Conservation (phyloP, 1,140 invertebrate genomes). For the Tetragnatha versicolor region DNA sequence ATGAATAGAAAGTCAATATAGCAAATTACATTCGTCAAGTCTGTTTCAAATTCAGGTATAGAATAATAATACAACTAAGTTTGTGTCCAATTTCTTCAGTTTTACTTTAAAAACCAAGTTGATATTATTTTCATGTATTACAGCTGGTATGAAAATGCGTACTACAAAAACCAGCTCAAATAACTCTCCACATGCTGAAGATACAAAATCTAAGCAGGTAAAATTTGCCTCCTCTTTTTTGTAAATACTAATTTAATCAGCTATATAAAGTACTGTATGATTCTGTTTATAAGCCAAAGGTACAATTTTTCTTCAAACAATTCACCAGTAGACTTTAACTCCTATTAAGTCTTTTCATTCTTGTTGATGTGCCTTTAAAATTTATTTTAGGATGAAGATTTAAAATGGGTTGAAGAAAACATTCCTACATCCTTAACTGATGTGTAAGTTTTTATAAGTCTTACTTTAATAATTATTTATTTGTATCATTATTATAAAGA, state of each 20-base stretch:
- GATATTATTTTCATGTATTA: slow-evolving; percentile 6
- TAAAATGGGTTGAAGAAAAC: slow-evolving; percentile 92
- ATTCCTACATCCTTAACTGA: slow-evolving; percentile 77
- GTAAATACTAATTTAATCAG: too few species aligned
- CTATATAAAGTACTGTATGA: too few species aligned
- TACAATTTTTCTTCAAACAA: too few species aligned
- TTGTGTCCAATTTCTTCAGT: too few species aligned
- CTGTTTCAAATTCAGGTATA: too few species aligned
- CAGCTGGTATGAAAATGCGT: slow-evolving; percentile 38
- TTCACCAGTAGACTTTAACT: too few species aligned
- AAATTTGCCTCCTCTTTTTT: background rate
- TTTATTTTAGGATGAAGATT: slow-evolving; percentile 75
- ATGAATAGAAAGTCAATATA: too few species aligned
- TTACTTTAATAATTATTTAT: background rate
- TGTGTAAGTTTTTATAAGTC: slow-evolving; percentile 66
- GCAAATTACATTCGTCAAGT: too few species aligned
- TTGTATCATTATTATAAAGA: slow-evolving; percentile 29
- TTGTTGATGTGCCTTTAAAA: background rate
- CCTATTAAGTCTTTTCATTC: background rate
- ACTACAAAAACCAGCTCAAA: slow-evolving; percentile 21
- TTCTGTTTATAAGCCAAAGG: too few species aligned
- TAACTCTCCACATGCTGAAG: slow-evolving; percentile 16
- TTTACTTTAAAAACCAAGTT: too few species aligned
- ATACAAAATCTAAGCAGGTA: slow-evolving; percentile 42
- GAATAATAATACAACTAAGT: too few species aligned